These are phyloP conservation scores for Rhabdomys dilectus DNA, from an alignment of 2,113 vertebrate species.

Conservation along the genomic window DNA sequence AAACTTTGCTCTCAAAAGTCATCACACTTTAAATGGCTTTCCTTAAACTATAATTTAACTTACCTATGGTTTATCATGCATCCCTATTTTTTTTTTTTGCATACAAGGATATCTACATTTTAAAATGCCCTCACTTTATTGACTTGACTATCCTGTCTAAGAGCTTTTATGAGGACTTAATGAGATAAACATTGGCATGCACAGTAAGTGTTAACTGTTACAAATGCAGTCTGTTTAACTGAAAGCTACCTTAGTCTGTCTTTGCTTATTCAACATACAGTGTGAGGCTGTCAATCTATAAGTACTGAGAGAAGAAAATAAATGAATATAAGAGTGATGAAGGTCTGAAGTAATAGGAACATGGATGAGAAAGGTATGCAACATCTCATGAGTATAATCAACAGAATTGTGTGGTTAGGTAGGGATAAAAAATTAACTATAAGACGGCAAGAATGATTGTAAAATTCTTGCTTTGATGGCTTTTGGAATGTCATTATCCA, in stretches of 20 bases:
- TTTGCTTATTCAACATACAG: not conserved
- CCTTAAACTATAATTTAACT: not conserved
- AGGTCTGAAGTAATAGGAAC: not conserved
- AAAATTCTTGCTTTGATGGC: not conserved
- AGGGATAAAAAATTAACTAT: not conserved
- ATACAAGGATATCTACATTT: not conserved
- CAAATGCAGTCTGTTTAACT: not conserved
- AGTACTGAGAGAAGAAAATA: not conserved
- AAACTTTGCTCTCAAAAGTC: not conserved
- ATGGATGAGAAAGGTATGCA: not conserved
- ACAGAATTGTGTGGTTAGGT: not conserved
- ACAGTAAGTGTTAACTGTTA: not conserved
- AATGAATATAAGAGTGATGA: not conserved
- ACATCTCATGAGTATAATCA: not conserved
- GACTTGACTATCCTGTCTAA: not conserved
- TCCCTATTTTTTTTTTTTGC: not conserved
- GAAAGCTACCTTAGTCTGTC: not conserved
- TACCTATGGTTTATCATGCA: not conserved
- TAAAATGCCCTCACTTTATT: not conserved
- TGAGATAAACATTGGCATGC: not conserved
- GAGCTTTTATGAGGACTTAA: not conserved
- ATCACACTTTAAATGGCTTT: constrained; percentile 1
- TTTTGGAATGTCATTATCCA: not conserved
- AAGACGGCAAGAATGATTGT: not conserved
- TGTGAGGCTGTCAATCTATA: not conserved